A percentile compares a stretch with the other conserved stretches of the same genome.
Conservation (phyloP, 2,888 invertebrate species). For the Torymus tubicola region DNA sequence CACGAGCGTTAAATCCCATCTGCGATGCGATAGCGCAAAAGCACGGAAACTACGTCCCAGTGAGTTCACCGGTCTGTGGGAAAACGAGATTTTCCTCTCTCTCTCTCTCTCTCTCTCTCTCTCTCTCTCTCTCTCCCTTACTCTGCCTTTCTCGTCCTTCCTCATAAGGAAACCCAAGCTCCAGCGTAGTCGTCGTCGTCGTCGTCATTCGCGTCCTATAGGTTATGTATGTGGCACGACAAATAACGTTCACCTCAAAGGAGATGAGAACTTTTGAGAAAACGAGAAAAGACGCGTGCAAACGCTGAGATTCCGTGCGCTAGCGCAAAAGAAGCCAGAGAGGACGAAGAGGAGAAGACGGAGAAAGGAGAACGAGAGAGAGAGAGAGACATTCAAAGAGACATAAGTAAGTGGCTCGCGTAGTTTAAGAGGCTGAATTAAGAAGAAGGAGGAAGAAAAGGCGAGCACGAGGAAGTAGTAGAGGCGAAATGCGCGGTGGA, state of each 20-base stretch:
- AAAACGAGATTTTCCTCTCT: constrained; percentile 30
- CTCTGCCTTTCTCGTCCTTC: too few species aligned
- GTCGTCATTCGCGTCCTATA: constrained; percentile 26
- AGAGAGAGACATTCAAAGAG: constrained; percentile 27
- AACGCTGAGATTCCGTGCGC: background rate
- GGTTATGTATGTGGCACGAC: constrained; percentile 33
- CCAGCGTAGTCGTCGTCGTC: background rate
- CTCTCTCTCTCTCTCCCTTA: too few species aligned
- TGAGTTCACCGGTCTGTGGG: background rate
- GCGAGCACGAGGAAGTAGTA: background rate
- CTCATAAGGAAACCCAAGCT: constrained; percentile 10
- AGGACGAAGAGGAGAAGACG: background rate
- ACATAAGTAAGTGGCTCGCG: constrained; percentile 42
- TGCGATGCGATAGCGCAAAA: constrained; percentile 3
- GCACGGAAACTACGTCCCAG: background rate
- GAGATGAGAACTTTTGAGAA: constrained; percentile 27
- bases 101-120: background rate
- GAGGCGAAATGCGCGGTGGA: background rate
- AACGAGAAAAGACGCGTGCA: constrained; percentile 27
- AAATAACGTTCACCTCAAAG: constrained; percentile 48
- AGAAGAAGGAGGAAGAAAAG: constrained; percentile 7
- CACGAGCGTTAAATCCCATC: constrained; percentile 31
- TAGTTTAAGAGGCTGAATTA: constrained; percentile 47
- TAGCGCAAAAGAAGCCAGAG: constrained; percentile 25
- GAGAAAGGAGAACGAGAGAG: constrained; percentile 1